These are phyloP conservation scores for Bubo bubo DNA, from an alignment of 2,113 vertebrate species.

Conservation along the genomic window DNA sequence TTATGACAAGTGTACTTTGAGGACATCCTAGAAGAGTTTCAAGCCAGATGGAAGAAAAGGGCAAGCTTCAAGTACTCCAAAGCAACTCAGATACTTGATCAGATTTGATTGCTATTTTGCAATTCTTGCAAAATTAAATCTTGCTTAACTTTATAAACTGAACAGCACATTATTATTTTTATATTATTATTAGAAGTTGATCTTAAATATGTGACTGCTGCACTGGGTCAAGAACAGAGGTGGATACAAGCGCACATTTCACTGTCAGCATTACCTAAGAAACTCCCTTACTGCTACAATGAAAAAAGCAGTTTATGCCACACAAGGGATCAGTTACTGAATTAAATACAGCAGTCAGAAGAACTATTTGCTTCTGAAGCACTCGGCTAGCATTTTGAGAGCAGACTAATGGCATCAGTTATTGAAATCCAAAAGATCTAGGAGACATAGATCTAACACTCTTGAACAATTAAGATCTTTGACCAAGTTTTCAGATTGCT, in stretches of 20 bases:
- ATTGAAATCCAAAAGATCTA: not conserved
- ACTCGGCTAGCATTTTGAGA: not conserved
- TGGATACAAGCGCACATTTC: not conserved
- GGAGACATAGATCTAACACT: not conserved
- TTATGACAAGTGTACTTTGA: not conserved
- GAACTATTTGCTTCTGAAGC: not conserved
- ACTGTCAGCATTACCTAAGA: not conserved
- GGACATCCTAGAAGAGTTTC: not conserved
- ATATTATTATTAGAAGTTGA: not conserved
- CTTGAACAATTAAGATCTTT: not conserved
- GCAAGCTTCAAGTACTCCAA: not conserved
- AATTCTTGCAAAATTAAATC: not conserved
- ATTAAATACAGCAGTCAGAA: not conserved
- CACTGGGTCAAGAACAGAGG: not conserved
- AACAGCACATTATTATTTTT: not conserved
- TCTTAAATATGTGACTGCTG: not conserved
- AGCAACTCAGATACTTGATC: not conserved
- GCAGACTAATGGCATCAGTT: not conserved
- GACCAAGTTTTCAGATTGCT: not conserved
- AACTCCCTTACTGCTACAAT: not conserved
- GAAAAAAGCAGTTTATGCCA: not conserved
- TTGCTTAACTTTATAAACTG: not conserved
- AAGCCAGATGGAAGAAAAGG: not conserved
- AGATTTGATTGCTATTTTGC: not conserved
- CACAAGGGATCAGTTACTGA: not conserved